These are phyloP conservation scores for Drosophila mercatorum DNA, from an alignment of 2,888 invertebrate genomes.

Conservation along the genomic window DNA sequence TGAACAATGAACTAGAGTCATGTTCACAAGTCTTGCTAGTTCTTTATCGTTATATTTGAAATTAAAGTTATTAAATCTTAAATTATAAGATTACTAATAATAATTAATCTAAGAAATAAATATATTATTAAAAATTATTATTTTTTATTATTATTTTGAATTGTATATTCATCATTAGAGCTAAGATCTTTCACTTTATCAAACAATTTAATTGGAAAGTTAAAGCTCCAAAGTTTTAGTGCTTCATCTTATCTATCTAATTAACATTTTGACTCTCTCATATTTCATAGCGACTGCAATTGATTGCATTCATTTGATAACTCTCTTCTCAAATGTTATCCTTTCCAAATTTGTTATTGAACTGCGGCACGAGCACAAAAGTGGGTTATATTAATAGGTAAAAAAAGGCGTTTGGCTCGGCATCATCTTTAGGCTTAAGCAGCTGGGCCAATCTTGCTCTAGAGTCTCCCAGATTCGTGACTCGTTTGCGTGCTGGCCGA, in stretches of 20 bases:
- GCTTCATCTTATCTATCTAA: slow-evolving; percentile 14
- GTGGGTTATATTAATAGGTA: slow-evolving; percentile 67
- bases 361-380: slow-evolving; percentile 53
- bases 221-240: slow-evolving; percentile 8
- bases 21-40: too few species aligned
- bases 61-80: too few species aligned
- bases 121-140: too few species aligned
- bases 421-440: slow-evolving; percentile 50
- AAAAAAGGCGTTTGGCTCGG: slow-evolving; percentile 41
- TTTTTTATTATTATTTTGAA: neutral
- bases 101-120: too few species aligned
- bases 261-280: slow-evolving; percentile 20
- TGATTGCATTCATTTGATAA: slow-evolving; percentile 35
- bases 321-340: slow-evolving; percentile 25
- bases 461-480: slow-evolving; percentile 54
- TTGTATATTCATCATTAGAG: neutral
- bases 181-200: slow-evolving; percentile 4
- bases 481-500: slow-evolving; percentile 68
- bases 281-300: slow-evolving; percentile 19
- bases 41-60: too few species aligned
- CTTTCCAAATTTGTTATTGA: slow-evolving; percentile 44
- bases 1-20: too few species aligned
- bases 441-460: slow-evolving; percentile 40
- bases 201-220: slow-evolving; percentile 17
- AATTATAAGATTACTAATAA: too few species aligned